These are phyloP conservation scores for Zeus faber DNA, from an alignment of 2,113 vertebrate genomes.

Conservation along the genomic window DNA sequence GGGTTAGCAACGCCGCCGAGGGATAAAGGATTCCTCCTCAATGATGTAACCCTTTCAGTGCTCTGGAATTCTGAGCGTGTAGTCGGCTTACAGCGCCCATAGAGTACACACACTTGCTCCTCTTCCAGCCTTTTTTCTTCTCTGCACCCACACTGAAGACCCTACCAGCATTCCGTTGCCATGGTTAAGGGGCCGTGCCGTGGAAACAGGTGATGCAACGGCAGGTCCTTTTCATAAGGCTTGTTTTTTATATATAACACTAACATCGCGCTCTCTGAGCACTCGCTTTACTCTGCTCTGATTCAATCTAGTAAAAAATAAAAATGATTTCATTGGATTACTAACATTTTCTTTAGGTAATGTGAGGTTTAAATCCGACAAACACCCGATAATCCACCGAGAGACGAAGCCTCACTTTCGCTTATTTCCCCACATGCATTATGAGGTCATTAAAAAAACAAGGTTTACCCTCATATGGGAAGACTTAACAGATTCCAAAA, in stretches of 20 bases:
- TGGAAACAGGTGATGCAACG: constrained; percentile 68
- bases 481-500: too few relatives aligned
- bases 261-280: not conserved
- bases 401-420: too few relatives aligned
- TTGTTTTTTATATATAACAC: constrained; percentile 14
- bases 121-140: constrained; percentile 37
- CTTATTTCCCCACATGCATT: too few relatives aligned
- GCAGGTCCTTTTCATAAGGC: constrained; percentile 6
- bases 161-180: constrained; percentile 63
- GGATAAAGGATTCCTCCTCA: constrained; percentile 53
- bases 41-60: constrained; percentile 66
- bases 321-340: too few relatives aligned
- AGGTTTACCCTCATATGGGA: too few relatives aligned
- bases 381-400: too few relatives aligned
- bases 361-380: too few relatives aligned
- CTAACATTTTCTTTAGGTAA: too few relatives aligned
- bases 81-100: constrained; percentile 48
- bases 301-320: too few relatives aligned
- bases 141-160: constrained; percentile 55
- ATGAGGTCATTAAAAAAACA: too few relatives aligned
- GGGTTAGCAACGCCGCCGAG: constrained; percentile 41
- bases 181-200: constrained; percentile 56
- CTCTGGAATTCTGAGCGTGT: constrained; percentile 39
- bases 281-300: too few relatives aligned
- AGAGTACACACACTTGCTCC: constrained; percentile 59